These are phyloP conservation scores for Acanthurus leucopareius DNA, from an alignment of 2,797 vertebrate species.

Conservation along the genomic window DNA sequence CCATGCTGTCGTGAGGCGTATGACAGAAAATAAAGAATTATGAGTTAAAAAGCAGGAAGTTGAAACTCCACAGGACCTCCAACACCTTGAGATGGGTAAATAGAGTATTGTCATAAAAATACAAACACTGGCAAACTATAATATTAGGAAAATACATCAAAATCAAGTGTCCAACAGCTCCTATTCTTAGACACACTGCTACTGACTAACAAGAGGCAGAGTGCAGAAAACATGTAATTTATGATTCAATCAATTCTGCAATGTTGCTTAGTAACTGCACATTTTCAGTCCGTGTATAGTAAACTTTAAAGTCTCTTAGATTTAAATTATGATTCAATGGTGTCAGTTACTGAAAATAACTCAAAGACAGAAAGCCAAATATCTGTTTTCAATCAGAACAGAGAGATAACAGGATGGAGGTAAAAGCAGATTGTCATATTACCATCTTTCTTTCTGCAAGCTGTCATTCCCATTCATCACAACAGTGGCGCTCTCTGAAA, in stretches of 20 bases:
- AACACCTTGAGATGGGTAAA: background rate
- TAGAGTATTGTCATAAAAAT: slow-evolving; percentile 6
- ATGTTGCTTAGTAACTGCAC: background rate
- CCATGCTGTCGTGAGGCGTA: background rate
- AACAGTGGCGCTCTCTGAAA: slow-evolving; percentile 40
- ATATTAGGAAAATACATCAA: slow-evolving; percentile 6
- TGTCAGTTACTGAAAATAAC: background rate
- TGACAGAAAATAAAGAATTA: slow-evolving; percentile 13
- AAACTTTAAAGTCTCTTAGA: background rate
- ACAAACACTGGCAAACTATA: slow-evolving; percentile 3
- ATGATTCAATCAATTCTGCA: background rate
- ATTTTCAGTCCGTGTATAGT: background rate
- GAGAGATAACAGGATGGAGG: slow-evolving; percentile 5
- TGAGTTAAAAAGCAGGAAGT: background rate
- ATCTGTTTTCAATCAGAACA: background rate
- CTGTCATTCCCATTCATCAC: slow-evolving; percentile 55
- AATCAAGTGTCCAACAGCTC: background rate
- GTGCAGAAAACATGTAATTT: background rate
- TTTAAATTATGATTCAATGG: background rate
- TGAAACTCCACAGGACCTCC: slow-evolving; percentile 9
- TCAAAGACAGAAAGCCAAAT: background rate
- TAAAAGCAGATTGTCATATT: slow-evolving; percentile 48
- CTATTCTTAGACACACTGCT: background rate
- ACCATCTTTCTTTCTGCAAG: slow-evolving; percentile 74
- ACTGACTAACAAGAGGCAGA: background rate